Conservation (phyloP, 2,113 vertebrate species). For the Eolophus roseicapilla region DNA sequence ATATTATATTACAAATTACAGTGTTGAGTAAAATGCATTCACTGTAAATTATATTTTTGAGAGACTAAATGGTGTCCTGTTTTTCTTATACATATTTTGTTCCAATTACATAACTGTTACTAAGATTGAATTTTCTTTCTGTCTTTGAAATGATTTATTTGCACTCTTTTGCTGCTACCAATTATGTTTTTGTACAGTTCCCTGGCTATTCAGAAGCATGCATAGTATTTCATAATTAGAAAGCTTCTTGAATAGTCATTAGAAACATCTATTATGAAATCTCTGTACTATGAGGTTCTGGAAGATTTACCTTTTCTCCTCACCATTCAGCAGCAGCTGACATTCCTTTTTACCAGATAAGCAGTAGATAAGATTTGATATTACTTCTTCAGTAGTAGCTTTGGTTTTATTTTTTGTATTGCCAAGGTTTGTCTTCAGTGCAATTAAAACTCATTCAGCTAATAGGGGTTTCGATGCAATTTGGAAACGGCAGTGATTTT, state of each 20-base stretch:
- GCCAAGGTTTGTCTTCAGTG: not conserved
- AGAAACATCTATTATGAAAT: conserved; percentile 10
- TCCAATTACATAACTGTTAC: conserved; percentile 23
- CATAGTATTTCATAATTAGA: conserved; percentile 44
- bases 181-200: conserved; percentile 9
- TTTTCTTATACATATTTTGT: conserved; percentile 37
- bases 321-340: not conserved
- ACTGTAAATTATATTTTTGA: conserved; percentile 19
- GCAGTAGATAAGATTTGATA: not conserved
- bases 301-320: not conserved
- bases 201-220: conserved; percentile 25
- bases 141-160: conserved; percentile 49
- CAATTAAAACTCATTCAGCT: not conserved
- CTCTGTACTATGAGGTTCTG: not conserved
- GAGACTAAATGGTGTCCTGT: not conserved
- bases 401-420: not conserved
- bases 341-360: not conserved
- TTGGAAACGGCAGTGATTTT: not conserved
- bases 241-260: conserved; percentile 27
- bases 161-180: not conserved
- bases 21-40: conserved; percentile 14
- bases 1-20: conserved; percentile 34
- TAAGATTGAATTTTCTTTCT: conserved; percentile 30
- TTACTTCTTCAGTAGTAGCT: not conserved
- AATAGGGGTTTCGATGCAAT: not conserved